Conservation (phyloP, 2,888 invertebrate species). For the Pyrochroa serraticornis region DNA sequence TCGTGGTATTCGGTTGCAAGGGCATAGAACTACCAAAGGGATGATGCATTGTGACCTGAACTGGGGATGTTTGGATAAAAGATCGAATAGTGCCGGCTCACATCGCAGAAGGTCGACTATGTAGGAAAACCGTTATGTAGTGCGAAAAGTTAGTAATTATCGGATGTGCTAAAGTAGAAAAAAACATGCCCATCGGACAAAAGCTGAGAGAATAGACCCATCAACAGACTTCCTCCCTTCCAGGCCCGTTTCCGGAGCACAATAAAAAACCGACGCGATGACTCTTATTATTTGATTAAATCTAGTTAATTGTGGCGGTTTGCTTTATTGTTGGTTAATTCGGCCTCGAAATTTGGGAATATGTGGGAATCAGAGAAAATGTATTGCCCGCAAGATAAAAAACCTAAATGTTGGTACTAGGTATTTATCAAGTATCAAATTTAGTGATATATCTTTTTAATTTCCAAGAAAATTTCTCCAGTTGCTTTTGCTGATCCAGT, state of each 20-base stretch:
- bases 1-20: constrained; percentile 26
- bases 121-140: constrained; percentile 35
- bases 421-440: no score
- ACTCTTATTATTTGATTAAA: no score
- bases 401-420: no score
- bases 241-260: constrained; percentile 22
- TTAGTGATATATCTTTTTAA: no score
- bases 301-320: no score
- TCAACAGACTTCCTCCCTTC: constrained; percentile 8
- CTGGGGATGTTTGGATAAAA: constrained; percentile 38
- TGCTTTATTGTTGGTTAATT: no score
- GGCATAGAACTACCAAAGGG: constrained; percentile 23
- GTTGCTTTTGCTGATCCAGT: no score
- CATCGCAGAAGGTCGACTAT: constrained; percentile 10
- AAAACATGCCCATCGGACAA: constrained; percentile 11
- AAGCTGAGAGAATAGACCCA: constrained; percentile 15
- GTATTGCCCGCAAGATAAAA: no score
- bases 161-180: constrained; percentile 20
- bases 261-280: constrained; percentile 1
- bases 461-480: no score
- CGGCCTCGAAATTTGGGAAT: no score
- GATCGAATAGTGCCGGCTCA: constrained; percentile 32
- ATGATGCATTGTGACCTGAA: constrained; percentile 34
- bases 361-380: no score
- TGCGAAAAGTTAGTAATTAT: constrained; percentile 31